Evolutionary conservation across 2,888 invertebrate species (phyloP), one percentile per base, ranked within the genome.

Genomic region (Heliconius charithonia): DNA sequence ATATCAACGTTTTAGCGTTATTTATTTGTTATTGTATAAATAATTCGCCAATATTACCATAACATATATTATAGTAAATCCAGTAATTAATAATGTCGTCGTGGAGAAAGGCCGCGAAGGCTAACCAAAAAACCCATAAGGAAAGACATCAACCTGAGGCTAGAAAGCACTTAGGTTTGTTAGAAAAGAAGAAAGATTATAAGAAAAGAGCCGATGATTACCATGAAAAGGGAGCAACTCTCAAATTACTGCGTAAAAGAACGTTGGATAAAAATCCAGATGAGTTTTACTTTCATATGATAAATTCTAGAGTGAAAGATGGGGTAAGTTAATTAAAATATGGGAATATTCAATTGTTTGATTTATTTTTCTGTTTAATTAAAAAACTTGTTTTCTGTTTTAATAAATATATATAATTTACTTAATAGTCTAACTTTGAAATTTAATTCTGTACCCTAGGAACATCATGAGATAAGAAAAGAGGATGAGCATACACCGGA

Each of bases 231-330:
- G 96, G 98, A 78, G 96, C 96, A 79, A 97, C 98, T 0, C 89
- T 99, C 2, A 98, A 98, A 88, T 90, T 97, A 45, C 91, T 99
- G 76, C 96, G 97, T 79, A 97, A 97, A 89, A 96, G 98, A 80
- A 99, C 98, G 0, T 92, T 98, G 32, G 97, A 99, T 88, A 98
- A 97, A 89, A 99, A 99, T 95, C 99, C 99, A 1, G 99, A 99
- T 97, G 99, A 99, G 91, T 99, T 99, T 93, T 98, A 99, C 90
- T 98, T 98, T 93, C 99, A 99, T 88, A 99, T 99, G 99, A 96
- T 98, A 79, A 98, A 98, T 89, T 97, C 98, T 0, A 96, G 97
- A 90, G 92, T 97, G 0, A 95, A 95, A 80, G 91, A 95, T 86
- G 96, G 96, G 85, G 95, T 95, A 83, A 91, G 92, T 84, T 69